Evolutionary conservation across 2,797 vertebrate genomes (phyloP), one percentile per base, ranked within the genome.

Genomic region (Acanthurus lineatus): DNA sequence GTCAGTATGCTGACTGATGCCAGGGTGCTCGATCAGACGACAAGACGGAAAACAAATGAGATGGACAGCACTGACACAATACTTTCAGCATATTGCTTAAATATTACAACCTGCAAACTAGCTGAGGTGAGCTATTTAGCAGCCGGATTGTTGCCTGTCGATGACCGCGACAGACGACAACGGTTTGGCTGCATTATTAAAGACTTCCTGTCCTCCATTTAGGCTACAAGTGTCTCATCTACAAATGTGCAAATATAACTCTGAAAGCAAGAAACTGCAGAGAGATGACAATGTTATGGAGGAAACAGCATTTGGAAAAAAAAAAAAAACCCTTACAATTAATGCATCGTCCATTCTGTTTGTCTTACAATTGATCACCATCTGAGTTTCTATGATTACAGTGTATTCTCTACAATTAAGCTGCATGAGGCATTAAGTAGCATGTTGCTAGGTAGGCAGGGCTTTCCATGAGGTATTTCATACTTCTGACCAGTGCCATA

Each of bases 381-480:
- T 74, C 28, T 57, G 69, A 83, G 67, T 72, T 73, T 61, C 25
- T 58, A 65, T 73, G 42, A 59, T 80, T 85, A 92, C 90, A 86
- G 85, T 88, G 85, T 86, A 60, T 83, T 85, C 57, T 87, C 76
- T 83, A 87, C 86, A 79, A 35, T 72, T 73, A 73, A 72, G 83
- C 75, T 85, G 80, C 76, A 75, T 83, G 87, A 90, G 86, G 89
- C 87, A 76, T 82, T 84, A 72, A 70, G 74, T 86, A 91, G 77
- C 79, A 84, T 35, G 81, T 82, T 74, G 69, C 78, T 78, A 82
- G 70, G 79, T 88, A 90, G 87, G 89, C 92, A 78, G 89, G 84
- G 79, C 81, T 80, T 76, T 77, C 80, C 48, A 76, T 91, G 92
- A 93, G 93, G 92, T 93, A 94, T 93, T 89, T 91, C 78, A 86